phyloP scores from a whole-genome alignment of 2,113 vertebrate species.

The Caretta caretta region DNA sequence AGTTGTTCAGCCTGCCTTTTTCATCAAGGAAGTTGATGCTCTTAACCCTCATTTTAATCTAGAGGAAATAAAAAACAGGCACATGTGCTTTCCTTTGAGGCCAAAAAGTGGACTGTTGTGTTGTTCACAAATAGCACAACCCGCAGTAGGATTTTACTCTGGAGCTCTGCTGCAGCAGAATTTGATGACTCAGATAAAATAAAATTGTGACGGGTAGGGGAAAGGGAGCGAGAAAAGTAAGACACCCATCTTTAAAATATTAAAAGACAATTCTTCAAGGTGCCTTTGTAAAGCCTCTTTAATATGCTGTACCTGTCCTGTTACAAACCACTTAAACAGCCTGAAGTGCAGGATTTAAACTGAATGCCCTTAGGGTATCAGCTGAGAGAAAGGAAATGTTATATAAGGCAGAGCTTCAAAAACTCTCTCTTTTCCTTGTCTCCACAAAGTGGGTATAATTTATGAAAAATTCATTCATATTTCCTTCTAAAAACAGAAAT shows the following conservation, averaged over 20 bases:
- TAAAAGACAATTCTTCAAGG: slow-evolving; percentile 36
- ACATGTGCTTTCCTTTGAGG: rapidly evolving
- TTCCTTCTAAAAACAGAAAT: background rate
- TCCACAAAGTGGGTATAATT: background rate
- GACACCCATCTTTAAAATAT: background rate
- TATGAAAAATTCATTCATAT: slow-evolving; percentile 8
- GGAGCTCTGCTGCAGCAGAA: background rate
- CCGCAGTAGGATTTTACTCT: background rate
- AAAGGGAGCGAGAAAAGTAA: background rate
- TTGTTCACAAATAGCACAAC: background rate
- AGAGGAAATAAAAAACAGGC: background rate
- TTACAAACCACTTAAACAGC: slow-evolving; percentile 28
- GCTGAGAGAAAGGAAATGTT: slow-evolving; percentile 7
- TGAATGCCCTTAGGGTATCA: background rate
- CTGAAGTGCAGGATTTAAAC: slow-evolving; percentile 9
- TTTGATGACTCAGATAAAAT: background rate
- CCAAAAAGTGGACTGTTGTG: background rate
- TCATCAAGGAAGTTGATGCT: background rate
- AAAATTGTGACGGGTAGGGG: background rate
- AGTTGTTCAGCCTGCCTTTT: background rate
- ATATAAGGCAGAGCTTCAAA: background rate
- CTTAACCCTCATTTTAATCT: background rate
- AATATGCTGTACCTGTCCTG: slow-evolving; percentile 18
- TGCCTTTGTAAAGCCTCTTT: slow-evolving; percentile 52
- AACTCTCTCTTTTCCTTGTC: background rate